Evolutionary conservation across 2,113 vertebrate genomes (phyloP), one percentile per base, ranked within the genome.

Genomic region (Ramphastos sulfuratus): DNA sequence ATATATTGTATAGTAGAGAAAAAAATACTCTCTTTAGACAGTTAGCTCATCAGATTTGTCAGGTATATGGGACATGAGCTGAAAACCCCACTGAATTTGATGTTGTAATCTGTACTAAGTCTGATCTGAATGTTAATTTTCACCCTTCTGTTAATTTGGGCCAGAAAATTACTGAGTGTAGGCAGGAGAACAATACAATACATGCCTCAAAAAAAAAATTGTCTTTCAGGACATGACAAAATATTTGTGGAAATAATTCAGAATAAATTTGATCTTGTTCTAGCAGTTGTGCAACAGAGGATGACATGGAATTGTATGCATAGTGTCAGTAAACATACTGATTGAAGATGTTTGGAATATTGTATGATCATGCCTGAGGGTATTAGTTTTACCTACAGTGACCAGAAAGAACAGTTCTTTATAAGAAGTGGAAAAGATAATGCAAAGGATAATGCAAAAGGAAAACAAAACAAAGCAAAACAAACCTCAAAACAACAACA

Each of bases 391-490:
- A 78, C 78, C 92, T 94, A 93, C 80, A 91, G 95, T 97, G 96
- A 97, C 96, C 96, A 97, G 96, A 97, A 97, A 97, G 92, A 97
- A 97, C 93, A 97, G 67, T 60, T 93, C 21, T 92, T 76, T 87
- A 37, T 81, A 39, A 96, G 59, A 93, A 96, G 92, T 48, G 91
- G 86, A 96, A 95, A 96, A 96, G 93, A 96, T 96, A 96, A 96
- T 94, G 81, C 96, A 96, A 81, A 92, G 93, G 73, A 94, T 85
- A 71, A 90, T 58, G 52, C 50, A 50, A 78, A 66, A 71, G 3
- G 9, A 37, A 60, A 71, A 50, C 19, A 21, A 48, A 50, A 9
- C 48, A 50, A 50, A 50, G 10, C 50, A 52, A 50, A 50, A 21
- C 48, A 50, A 50, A 20, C 48, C 20, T 16, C 20, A 50, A 50